Conservation (phyloP, 2,113 vertebrate species). For the Cinclus cinclus region DNA sequence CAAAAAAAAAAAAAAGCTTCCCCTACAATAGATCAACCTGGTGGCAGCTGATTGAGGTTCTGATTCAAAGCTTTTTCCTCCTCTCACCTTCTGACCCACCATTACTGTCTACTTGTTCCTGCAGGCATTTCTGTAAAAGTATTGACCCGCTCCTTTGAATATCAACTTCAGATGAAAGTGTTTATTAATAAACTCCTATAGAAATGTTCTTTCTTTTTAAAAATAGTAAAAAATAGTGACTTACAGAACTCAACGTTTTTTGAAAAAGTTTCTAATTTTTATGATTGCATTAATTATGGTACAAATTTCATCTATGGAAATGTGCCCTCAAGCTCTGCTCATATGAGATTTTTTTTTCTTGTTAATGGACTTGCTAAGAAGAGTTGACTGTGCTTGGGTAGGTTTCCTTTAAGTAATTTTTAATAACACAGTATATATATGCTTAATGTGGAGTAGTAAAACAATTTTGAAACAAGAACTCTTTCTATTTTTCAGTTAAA, state of each 20-base stretch:
- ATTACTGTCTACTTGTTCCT: constrained; percentile 16
- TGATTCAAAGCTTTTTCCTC: neutral
- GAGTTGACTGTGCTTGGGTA: neutral
- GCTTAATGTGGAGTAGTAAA: neutral
- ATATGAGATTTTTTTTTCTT: neutral
- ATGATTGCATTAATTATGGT: neutral
- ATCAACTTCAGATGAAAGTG: neutral
- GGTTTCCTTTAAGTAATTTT: neutral
- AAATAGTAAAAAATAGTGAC: neutral
- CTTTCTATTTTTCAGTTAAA: neutral
- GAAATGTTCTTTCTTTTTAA: neutral
- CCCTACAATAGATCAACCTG: neutral
- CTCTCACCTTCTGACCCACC: neutral
- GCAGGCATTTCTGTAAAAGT: constrained; percentile 1
- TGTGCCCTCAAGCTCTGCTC: neutral
- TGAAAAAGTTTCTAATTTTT: neutral
- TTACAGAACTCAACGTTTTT: neutral
- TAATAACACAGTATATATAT: neutral
- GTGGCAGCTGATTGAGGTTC: neutral
- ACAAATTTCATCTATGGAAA: neutral
- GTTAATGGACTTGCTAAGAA: neutral
- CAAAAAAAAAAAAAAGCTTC: neutral
- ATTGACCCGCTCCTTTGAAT: neutral
- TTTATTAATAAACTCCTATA: neutral
- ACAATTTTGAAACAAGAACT: neutral